Evolutionary conservation across 2,113 vertebrate genomes (phyloP).

Genomic region (Cairina moschata): DNA sequence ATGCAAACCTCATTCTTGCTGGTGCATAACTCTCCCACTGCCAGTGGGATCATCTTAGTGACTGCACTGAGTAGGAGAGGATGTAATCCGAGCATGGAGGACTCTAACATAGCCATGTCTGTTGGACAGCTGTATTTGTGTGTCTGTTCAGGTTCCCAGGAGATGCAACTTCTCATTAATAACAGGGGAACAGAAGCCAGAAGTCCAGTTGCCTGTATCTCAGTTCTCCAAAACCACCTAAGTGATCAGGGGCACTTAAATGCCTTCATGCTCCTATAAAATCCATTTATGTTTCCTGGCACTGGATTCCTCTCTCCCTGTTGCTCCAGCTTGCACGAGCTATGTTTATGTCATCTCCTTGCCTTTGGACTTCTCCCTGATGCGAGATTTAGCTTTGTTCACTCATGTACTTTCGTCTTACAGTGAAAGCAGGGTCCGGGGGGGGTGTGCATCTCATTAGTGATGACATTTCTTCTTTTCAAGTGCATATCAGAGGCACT

Average conservation of each 20-base stretch:
- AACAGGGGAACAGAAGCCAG: background rate
- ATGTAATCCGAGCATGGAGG: background rate
- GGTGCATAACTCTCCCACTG: background rate
- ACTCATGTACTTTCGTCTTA: background rate
- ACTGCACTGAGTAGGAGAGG: background rate
- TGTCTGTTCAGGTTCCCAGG: background rate
- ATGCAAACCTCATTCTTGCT: background rate
- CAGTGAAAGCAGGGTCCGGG: background rate
- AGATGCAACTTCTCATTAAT: background rate
- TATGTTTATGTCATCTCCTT: background rate
- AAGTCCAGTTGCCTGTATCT: background rate
- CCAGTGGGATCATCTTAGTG: background rate
- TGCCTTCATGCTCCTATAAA: background rate
- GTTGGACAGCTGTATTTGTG: accelerated
- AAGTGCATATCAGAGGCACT: background rate
- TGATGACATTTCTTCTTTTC: background rate
- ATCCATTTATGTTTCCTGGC: background rate
- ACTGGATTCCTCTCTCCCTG: background rate
- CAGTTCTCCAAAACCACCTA: background rate
- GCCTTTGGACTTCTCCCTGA: background rate
- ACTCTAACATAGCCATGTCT: background rate
- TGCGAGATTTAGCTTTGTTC: background rate
- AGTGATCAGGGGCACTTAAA: background rate
- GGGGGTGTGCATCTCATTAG: background rate
- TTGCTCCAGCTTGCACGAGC: background rate